These are phyloP conservation scores for Clarias magur DNA, from an alignment of 2,113 vertebrate genomes.

Conservation along the genomic window DNA sequence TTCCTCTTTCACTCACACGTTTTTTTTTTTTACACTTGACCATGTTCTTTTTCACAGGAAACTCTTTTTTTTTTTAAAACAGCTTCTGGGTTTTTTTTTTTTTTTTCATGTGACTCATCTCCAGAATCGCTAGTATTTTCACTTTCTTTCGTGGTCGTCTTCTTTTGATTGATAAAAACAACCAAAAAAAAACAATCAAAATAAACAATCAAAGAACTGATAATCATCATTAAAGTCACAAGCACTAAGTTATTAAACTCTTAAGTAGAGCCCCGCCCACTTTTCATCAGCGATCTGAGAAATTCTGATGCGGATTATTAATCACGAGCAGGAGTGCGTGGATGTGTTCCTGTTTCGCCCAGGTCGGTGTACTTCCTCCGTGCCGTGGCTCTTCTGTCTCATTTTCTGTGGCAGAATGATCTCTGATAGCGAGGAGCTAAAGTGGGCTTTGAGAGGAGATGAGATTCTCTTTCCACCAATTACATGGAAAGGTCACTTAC, in stretches of 20 bases:
- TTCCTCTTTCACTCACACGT: neutral
- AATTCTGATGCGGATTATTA: neutral
- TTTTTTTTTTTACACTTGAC: neutral
- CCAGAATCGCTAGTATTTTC: neutral
- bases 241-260: neutral
- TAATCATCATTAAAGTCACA: neutral
- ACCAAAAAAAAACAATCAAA: too few species aligned
- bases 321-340: neutral
- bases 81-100: neutral
- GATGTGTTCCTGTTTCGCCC: neutral
- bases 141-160: neutral
- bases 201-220: neutral
- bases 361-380: neutral
- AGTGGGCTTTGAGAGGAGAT: neutral
- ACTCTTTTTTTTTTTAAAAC: neutral
- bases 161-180: neutral
- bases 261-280: neutral
- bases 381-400: neutral
- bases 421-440: neutral
- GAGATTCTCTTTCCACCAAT: constrained; percentile 12
- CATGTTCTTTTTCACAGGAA: neutral
- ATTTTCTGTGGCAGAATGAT: neutral
- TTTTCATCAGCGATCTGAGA: neutral
- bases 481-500: constrained; percentile 34
- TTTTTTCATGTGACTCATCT: neutral